Base-by-base conservation (phyloP, 2,113 vertebrate genomes). In the Anguilla japonica region DNA sequence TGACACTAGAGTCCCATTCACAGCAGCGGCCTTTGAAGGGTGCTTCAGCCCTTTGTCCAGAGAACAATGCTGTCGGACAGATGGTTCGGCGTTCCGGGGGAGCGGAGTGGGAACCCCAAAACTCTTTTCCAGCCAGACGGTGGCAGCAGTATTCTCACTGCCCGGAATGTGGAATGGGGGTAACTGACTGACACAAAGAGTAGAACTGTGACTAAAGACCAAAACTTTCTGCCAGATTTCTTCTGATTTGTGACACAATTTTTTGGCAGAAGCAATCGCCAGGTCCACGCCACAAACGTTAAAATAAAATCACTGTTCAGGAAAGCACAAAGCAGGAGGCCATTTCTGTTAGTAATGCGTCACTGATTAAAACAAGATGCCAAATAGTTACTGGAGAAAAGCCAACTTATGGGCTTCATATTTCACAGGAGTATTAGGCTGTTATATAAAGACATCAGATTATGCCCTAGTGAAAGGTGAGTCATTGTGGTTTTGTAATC, bases 61-160 rank as follows among this genome's bases (percentile, higher is more conserved):
- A 71, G 79, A 88, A 93, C 92, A 93, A 93, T 92, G 83, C 81
- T 14, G 79, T 86, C 26, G 86, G 91, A 90, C 92, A 93, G 92
- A 93, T 92, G 91, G 91, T 81, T 86, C 79, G 82, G 83, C 83
- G 87, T 87, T 46, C 18, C 80, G 80, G 53, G 41, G 57, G 83
- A 84, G 83, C 79, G 88, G 84, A 60, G 81, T 78, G 81, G 34
- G 83, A 78, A 53, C 50, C 84, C 87, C 81, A 3, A 34, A 18
- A 84, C 18, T 75, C 71, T 75, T 75, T 41, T 71, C 60, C 84
- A 63, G 79, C 60, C 85, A 89, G 89, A 89, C 82, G 89, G 85
- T 78, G 18, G 53, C 85, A 79, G 86, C 71, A 85, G 75, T 86
- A 41, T 79, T 78, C 81, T 78, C 81, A 8, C 39, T 57, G 53